A percentile compares a stretch with the other conserved stretches of the same genome.
These are phyloP conservation scores for Rhinoderma darwinii DNA, from an alignment of 2,113 vertebrate species.

Conservation along the genomic window DNA sequence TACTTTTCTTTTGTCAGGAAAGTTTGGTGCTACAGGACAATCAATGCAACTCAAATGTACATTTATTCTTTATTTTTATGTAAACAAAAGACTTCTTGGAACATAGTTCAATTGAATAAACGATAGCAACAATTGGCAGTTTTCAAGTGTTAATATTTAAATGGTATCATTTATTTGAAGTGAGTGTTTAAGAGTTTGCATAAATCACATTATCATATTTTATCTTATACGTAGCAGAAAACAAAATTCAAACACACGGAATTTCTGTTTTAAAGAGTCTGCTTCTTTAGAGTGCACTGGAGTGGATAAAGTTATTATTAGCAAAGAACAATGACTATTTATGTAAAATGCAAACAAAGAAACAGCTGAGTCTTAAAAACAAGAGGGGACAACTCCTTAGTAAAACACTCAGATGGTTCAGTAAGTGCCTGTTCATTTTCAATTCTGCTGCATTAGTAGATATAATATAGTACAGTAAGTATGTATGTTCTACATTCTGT, in stretches of 20 bases:
- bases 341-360: slow-evolving; percentile 14
- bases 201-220: slow-evolving; percentile 30
- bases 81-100: slow-evolving; percentile 14
- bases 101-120: not conserved
- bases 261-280: not conserved
- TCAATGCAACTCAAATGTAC: slow-evolving; percentile 9
- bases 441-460: not conserved
- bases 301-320: slow-evolving; percentile 31
- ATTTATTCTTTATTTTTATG: not conserved
- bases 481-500: too few relatives aligned
- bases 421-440: not conserved
- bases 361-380: not conserved
- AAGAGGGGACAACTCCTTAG: not conserved
- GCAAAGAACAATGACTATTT: slow-evolving; percentile 40
- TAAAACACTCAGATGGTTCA: not conserved
- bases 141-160: slow-evolving; percentile 12
- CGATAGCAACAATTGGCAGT: not conserved
- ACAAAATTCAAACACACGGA: slow-evolving; percentile 10
- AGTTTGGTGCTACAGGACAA: not conserved
- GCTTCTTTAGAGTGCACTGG: slow-evolving; percentile 17
- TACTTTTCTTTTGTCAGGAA: not conserved
- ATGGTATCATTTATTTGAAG: slow-evolving; percentile 41
- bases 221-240: slow-evolving; percentile 31
- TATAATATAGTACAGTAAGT: too few relatives aligned
- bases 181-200: slow-evolving; percentile 7